A percentile compares a stretch with the other conserved stretches of the same genome.
These are phyloP conservation scores for Notodonta ziczac DNA, from an alignment of 2,888 invertebrate species.

Conservation along the genomic window DNA sequence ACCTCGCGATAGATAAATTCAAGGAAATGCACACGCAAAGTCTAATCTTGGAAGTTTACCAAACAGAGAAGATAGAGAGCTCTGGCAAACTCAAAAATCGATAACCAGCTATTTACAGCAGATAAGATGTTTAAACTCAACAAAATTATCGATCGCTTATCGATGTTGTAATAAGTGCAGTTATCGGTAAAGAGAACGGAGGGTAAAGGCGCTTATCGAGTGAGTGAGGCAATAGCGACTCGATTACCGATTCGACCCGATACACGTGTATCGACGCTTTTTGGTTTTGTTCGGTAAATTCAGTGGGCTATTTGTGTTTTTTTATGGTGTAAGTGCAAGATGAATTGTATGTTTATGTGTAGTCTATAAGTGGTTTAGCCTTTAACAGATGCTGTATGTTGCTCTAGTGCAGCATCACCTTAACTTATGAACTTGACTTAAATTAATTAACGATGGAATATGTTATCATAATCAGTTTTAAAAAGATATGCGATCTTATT, in stretches of 20 bases:
- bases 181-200: slow-evolving; percentile 39
- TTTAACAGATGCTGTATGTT: no score
- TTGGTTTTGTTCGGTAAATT: slow-evolving; percentile 18
- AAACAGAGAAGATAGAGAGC: slow-evolving; percentile 24
- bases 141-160: slow-evolving; percentile 52
- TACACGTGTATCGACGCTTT: slow-evolving; percentile 18
- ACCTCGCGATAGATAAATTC: slow-evolving; percentile 2
- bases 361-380: no score
- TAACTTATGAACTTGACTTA: no score
- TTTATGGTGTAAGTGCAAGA: neutral
- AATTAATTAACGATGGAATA: no score
- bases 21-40: slow-evolving; percentile 5
- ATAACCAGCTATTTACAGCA: slow-evolving; percentile 41
- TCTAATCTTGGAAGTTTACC: slow-evolving; percentile 2
- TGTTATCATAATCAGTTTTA: no score
- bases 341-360: no score
- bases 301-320: neutral
- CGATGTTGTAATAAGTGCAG: slow-evolving; percentile 49
- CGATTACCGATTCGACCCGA: slow-evolving; percentile 28
- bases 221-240: slow-evolving; percentile 19
- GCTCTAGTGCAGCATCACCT: no score
- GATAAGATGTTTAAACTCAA: slow-evolving; percentile 49
- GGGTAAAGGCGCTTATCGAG: slow-evolving; percentile 22
- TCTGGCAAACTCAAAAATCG: slow-evolving; percentile 19
- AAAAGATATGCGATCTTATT: no score